phyloP scores from a whole-genome alignment of 1,140 invertebrate species.

The Caerostris darwini region DNA sequence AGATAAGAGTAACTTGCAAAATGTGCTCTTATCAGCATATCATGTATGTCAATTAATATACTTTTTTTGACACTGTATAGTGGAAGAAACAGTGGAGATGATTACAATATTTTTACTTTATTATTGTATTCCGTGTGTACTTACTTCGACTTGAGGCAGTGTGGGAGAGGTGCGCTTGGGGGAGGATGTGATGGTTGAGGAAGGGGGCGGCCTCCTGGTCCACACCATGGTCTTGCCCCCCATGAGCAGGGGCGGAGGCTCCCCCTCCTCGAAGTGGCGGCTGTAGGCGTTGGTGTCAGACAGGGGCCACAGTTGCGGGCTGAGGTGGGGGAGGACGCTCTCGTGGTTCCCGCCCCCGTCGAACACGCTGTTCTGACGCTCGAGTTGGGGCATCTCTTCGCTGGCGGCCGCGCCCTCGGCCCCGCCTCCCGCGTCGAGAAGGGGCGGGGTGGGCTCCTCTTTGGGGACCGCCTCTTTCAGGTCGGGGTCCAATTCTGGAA shows the following conservation, averaged over 20 bases:
- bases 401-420: not conserved
- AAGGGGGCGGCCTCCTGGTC: conserved; percentile 54
- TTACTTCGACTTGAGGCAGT: conserved; percentile 61
- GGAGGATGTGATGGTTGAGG: conserved; percentile 69
- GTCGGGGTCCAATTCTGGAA: conserved; percentile 30
- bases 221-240: conserved; percentile 77
- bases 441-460: conserved; percentile 38
- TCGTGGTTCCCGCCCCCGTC: conserved; percentile 66
- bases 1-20: too few species aligned
- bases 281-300: conserved; percentile 69
- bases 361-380: conserved; percentile 75
- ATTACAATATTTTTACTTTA: too few species aligned
- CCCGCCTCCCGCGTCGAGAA: conserved; percentile 49
- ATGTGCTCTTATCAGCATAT: too few species aligned
- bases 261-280: conserved; percentile 35
- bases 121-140: not conserved
- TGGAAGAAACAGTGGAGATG: too few species aligned
- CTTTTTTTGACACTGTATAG: too few species aligned
- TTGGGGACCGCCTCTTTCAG: conserved; percentile 10
- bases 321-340: conserved; percentile 70
- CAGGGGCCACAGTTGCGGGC: conserved; percentile 76
- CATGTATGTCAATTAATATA: too few species aligned
- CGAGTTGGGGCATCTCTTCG: conserved; percentile 71
- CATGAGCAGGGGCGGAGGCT: conserved; percentile 73
- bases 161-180: conserved; percentile 55